Percentiles rank a stretch among this genome's conserved stretches.
phyloP scores from a whole-genome alignment of 2,888 invertebrate species.

The Tipula vernalis region DNA sequence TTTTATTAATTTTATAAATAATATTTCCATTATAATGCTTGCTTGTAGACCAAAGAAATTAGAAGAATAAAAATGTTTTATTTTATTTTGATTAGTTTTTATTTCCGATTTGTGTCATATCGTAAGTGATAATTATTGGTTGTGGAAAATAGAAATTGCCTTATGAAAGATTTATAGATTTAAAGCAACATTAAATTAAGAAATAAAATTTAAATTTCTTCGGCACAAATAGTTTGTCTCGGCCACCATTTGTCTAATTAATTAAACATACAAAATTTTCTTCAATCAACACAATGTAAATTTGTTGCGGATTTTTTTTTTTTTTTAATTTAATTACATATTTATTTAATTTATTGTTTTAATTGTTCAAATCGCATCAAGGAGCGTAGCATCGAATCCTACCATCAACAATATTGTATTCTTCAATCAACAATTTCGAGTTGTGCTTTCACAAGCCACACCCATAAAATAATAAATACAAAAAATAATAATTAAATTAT shows the following conservation, averaged over 20 bases:
- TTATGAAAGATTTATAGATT: no score
- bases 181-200: not conserved
- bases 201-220: not conserved
- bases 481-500: not conserved
- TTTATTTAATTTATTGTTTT: not conserved
- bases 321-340: not conserved
- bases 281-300: not conserved
- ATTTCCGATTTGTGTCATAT: no score
- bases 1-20: no score
- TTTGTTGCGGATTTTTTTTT: not conserved
- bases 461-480: not conserved
- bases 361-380: not conserved
- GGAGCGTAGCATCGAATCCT: not conserved
- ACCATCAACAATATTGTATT: not conserved
- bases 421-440: not conserved
- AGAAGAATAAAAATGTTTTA: no score
- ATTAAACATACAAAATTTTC: not conserved
- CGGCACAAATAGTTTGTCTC: not conserved
- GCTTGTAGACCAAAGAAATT: no score
- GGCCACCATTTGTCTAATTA: not conserved
- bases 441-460: not conserved
- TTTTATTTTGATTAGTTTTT: no score
- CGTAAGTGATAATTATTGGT: no score
- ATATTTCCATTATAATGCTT: no score
- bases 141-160: no score